Percentiles rank a stretch among this genome's conserved stretches.
Evolutionary conservation across 1,140 invertebrate genomes (phyloP).

Genomic region (Trichonephila clavata): DNA sequence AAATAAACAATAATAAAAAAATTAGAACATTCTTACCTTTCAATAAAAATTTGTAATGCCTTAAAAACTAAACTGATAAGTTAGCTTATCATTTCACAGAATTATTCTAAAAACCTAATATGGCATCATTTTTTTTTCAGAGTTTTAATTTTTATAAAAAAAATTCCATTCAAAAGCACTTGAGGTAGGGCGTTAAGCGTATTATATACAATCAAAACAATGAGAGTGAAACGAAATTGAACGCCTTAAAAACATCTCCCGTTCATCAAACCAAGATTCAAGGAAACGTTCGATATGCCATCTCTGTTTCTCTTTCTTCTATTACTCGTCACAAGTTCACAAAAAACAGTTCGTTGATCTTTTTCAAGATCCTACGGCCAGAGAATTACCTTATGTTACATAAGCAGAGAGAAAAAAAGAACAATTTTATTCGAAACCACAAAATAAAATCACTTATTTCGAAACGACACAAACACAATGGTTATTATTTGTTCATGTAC

Average conservation of each 20-base stretch:
- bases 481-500: background rate
- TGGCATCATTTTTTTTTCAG: background rate
- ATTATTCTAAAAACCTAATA: background rate
- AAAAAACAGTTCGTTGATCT: background rate
- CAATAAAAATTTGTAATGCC: background rate
- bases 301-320: background rate
- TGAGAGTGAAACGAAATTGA: background rate
- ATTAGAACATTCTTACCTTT: background rate
- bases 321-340: background rate
- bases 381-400: background rate
- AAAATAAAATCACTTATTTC: background rate
- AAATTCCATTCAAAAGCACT: background rate
- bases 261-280: background rate
- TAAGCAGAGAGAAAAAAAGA: background rate
- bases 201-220: background rate
- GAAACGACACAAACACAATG: background rate
- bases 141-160: background rate
- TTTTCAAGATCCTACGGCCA: background rate
- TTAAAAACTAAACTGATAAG: background rate
- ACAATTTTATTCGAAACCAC: background rate
- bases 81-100: background rate
- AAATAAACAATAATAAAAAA: background rate
- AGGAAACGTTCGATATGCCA: background rate
- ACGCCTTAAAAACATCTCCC: background rate
- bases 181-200: background rate